phyloP scores from a whole-genome alignment of 2,113 vertebrate genomes.

The Ciconia stormi region DNA sequence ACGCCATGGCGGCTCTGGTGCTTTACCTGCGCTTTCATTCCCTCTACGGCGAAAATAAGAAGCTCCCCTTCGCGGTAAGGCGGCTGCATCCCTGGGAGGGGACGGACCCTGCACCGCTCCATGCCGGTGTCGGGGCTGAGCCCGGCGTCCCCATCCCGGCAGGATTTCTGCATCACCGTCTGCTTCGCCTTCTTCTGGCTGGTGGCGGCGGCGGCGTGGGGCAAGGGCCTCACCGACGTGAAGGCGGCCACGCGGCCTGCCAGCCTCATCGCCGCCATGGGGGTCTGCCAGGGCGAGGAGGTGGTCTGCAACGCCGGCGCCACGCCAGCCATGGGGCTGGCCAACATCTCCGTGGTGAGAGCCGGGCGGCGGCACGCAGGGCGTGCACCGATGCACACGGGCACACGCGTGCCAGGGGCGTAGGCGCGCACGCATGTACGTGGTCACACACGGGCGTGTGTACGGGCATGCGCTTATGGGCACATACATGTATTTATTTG shows the following conservation, averaged over 20 bases:
- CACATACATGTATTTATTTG: background rate
- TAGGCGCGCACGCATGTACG: accelerated
- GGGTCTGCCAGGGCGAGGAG: constrained; percentile 28
- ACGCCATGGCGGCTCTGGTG: constrained; percentile 83
- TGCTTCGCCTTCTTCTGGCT: constrained; percentile 92
- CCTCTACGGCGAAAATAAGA: constrained; percentile 81
- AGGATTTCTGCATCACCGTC: constrained; percentile 90
- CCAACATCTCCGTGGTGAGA: constrained; percentile 94
- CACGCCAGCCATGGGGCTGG: constrained; percentile 84
- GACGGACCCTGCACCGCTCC: background rate
- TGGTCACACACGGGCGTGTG: accelerated
- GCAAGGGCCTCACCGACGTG: constrained; percentile 88
- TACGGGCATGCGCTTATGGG: accelerated
- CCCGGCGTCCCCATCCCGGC: background rate
- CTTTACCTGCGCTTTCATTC: constrained; percentile 90
- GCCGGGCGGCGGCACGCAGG: background rate
- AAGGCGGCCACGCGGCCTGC: constrained; percentile 81
- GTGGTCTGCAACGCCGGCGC: constrained; percentile 65
- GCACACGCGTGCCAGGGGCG: background rate
- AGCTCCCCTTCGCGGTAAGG: constrained; percentile 84
- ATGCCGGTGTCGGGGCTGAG: background rate
- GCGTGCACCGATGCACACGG: background rate
- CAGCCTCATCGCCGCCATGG: constrained; percentile 57
- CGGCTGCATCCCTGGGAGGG: accelerated
- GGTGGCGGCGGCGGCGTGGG: constrained; percentile 90